phyloP scores from a whole-genome alignment of 2,888 invertebrate species.

The Patella caerulea region DNA sequence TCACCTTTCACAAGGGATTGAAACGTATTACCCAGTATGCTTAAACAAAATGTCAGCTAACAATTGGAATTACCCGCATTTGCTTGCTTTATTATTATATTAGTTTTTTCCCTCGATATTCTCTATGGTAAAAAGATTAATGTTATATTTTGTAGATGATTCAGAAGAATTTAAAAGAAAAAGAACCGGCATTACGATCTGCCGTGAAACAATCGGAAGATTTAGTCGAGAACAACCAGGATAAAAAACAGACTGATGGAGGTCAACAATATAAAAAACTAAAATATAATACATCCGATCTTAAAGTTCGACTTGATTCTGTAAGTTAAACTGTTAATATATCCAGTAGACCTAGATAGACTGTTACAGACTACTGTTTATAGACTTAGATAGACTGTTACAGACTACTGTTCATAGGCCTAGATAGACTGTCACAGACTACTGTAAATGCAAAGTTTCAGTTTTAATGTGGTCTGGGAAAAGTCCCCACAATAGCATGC shows the following conservation, averaged over 20 bases:
- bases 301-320: slow-evolving; percentile 63
- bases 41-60: too few relatives aligned
- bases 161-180: slow-evolving; percentile 49
- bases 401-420: too few relatives aligned
- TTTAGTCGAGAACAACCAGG: slow-evolving; percentile 54
- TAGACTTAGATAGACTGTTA: too few relatives aligned
- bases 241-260: slow-evolving; percentile 51
- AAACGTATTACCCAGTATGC: too few relatives aligned
- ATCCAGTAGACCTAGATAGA: not conserved
- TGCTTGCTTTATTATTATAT: not conserved
- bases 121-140: not conserved
- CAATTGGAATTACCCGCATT: too few relatives aligned
- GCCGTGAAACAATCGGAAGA: slow-evolving; percentile 58
- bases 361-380: too few relatives aligned
- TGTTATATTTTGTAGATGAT: slow-evolving; percentile 45
- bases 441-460: too few relatives aligned
- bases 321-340: slow-evolving; percentile 47
- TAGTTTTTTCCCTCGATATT: not conserved
- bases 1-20: too few relatives aligned
- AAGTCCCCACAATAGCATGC: too few relatives aligned
- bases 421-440: too few relatives aligned
- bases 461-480: too few relatives aligned
- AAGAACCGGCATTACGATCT: slow-evolving; percentile 45
- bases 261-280: slow-evolving; percentile 68
- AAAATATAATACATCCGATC: slow-evolving; percentile 62